Conservation (phyloP, 1,140 invertebrate genomes). For the Bombus sylvicola region DNA sequence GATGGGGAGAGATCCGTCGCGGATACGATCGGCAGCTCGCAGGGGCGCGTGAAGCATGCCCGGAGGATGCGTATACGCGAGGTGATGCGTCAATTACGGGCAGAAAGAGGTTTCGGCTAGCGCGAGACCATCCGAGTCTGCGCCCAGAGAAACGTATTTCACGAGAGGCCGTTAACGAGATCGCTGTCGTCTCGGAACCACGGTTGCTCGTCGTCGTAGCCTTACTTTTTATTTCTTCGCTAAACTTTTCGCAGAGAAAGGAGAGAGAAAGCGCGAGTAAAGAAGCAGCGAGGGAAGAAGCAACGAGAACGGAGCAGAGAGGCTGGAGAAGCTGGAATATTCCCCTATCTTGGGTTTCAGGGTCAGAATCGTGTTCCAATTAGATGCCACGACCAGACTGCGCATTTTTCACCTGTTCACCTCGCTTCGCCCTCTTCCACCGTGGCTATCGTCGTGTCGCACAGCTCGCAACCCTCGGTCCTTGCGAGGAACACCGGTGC, state of each 20-base stretch:
- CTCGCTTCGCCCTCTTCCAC: not conserved
- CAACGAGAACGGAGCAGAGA: conserved; percentile 1
- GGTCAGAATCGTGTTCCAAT: conserved; percentile 83
- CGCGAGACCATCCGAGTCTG: no score
- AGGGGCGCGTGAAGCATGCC: no score
- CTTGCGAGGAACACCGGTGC: no score
- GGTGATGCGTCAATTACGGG: conserved; percentile 72
- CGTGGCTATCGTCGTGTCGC: not conserved
- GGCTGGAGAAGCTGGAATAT: conserved; percentile 68
- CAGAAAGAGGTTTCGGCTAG: conserved; percentile 24
- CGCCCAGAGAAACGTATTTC: no score
- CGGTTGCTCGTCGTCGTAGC: not conserved
- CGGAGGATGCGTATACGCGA: conserved; percentile 57
- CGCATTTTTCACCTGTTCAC: conserved; percentile 66
- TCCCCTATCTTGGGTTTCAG: conserved; percentile 77
- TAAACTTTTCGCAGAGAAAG: conserved; percentile 23
- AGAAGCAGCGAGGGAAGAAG: not conserved
- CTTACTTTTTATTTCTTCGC: conserved; percentile 7
- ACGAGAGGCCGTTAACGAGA: conserved; percentile 68
- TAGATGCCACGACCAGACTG: conserved; percentile 71
- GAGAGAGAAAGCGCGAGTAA: not conserved
- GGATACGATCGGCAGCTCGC: conserved; percentile 65
- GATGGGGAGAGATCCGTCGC: conserved; percentile 19
- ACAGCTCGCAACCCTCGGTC: conserved; percentile 6
- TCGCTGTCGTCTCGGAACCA: conserved; percentile 37